Evolutionary conservation across 2,113 vertebrate species (phyloP).

Genomic region (Ochotona curzoniae): DNA sequence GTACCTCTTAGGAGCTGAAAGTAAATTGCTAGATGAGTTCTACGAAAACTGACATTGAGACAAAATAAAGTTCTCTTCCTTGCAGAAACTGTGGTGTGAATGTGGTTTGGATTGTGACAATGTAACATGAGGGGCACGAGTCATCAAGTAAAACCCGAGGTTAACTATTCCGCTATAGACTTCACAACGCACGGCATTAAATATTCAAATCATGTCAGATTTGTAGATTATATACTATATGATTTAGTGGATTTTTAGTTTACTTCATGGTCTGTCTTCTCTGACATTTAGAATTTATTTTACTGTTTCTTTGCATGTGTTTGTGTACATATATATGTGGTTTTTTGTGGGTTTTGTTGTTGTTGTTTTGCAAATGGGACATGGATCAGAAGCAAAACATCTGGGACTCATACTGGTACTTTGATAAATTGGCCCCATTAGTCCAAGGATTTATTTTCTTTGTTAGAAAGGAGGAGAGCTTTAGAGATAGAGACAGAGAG

Average conservation of each 20-base stretch:
- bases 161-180: background rate
- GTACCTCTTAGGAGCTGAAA: background rate
- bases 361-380: too few species aligned
- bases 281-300: background rate
- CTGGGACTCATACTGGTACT: too few species aligned
- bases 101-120: background rate
- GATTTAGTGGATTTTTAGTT: background rate
- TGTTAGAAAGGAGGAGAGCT: too few species aligned
- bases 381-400: too few species aligned
- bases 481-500: too few species aligned
- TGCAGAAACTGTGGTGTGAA: background rate
- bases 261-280: background rate
- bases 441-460: too few species aligned
- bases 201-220: background rate
- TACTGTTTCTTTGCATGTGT: background rate
- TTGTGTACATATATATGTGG: background rate
- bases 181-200: background rate
- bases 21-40: background rate
- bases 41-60: background rate
- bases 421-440: too few species aligned
- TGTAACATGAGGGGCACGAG: background rate
- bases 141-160: background rate
- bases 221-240: background rate
- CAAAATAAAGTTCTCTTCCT: slow-evolving; percentile 32
- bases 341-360: too few species aligned